Base-by-base conservation (phyloP, 2,797 vertebrate species). In the Spea hammondii region DNA sequence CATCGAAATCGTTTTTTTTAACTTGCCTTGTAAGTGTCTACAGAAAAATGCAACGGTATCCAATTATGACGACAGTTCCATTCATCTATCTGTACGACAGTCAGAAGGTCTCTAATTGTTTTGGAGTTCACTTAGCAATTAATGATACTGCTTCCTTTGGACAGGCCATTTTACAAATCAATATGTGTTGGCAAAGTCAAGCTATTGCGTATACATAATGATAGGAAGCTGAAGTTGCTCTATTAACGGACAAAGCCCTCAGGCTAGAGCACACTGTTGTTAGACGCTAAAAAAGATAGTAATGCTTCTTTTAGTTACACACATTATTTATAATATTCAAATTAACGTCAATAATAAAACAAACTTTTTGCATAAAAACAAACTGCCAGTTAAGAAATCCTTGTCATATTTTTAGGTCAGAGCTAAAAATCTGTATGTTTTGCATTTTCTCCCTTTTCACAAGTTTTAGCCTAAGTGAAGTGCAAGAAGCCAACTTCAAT, bases 51-150 rank as follows among this genome's bases (percentile, higher is more conserved):
- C 75, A 73, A 68, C 71, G 46, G 0, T 79, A 82, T 83, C 85
- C 79, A 85, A 89, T 89, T 60, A 83, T 83, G 78, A 44, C 79
- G 87, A 84, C 78, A 86, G 85, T 83, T 87, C 84, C 83, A 85
- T 85, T 82, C 82, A 70, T 86, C 83, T 86, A 74, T 83, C 83
- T 70, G 70, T 70, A 83, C 77, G 74, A 17, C 67, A 88, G 85
- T 80, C 77, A 84, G 83, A 79, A 87, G 85, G 78, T 83, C 77
- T 86, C 86, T 87, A 85, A 88, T 87, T 90, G 85, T 87, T 88
- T 85, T 87, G 85, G 84, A 89, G 85, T 84, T 88, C 88, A 81
- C 87, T 89, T 87, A 86, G 84, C 87, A 86, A 88, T 88, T 89
- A 90, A 88, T 85, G 87, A 85, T 84, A 82, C 76, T 78, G 65